Evolutionary conservation across 2,888 invertebrate species (phyloP).

Genomic region (Thymelicus acteon): DNA sequence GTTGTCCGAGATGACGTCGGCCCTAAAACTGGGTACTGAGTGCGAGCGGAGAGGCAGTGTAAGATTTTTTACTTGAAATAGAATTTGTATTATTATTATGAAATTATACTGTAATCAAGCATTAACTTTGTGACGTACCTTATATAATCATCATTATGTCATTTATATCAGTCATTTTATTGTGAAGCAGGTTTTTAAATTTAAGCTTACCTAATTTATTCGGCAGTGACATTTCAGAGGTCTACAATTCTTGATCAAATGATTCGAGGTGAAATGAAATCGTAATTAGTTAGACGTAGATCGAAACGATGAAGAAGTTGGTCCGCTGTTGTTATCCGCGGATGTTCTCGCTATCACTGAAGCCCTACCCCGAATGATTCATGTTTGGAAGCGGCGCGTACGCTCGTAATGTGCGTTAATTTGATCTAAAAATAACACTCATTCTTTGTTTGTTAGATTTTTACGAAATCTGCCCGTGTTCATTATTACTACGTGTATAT

Average conservation of each 20-base stretch:
- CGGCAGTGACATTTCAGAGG: too few relatives aligned
- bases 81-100: neutral
- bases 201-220: too few relatives aligned
- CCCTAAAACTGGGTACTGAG: slow-evolving; percentile 43
- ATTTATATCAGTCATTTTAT: too few relatives aligned
- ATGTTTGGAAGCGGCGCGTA: slow-evolving; percentile 71
- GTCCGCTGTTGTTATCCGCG: too few relatives aligned
- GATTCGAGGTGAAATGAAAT: too few relatives aligned
- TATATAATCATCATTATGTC: too few relatives aligned
- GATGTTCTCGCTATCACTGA: slow-evolving; percentile 47
- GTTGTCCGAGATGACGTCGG: slow-evolving; percentile 69
- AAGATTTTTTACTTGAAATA: neutral
- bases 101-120: too few relatives aligned
- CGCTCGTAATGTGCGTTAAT: slow-evolving; percentile 81
- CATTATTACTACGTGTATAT: slow-evolving; percentile 52
- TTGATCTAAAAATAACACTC: slow-evolving; percentile 81
- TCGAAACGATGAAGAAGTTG: too few relatives aligned
- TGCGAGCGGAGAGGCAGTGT: slow-evolving; percentile 40
- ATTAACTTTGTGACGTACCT: too few relatives aligned
- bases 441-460: slow-evolving; percentile 80
- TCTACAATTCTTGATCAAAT: too few relatives aligned
- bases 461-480: slow-evolving; percentile 75
- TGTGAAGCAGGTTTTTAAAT: too few relatives aligned
- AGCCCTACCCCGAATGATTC: slow-evolving; percentile 66
- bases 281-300: too few relatives aligned